phyloP scores from a whole-genome alignment of 2,113 vertebrate genomes.

The Lamprotornis superbus region DNA sequence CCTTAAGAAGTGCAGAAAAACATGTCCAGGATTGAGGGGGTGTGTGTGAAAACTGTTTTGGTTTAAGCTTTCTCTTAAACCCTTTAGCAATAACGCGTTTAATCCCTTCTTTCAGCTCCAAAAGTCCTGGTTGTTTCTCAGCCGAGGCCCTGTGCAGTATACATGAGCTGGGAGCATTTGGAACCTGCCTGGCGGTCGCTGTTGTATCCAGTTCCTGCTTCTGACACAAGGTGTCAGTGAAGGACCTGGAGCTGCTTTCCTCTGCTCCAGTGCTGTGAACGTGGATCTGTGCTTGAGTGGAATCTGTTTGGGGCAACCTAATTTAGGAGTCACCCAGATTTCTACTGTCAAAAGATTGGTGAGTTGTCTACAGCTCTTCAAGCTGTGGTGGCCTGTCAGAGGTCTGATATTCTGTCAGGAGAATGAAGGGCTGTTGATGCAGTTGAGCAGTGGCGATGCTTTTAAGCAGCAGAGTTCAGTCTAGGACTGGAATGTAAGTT shows the following conservation, averaged over 20 bases:
- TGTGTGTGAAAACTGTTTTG: background rate
- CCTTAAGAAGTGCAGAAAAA: background rate
- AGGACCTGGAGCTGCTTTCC: background rate
- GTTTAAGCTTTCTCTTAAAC: background rate
- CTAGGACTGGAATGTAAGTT: background rate
- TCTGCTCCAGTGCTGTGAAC: background rate
- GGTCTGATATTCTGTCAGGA: background rate
- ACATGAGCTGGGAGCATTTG: fast-evolving
- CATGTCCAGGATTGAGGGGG: background rate
- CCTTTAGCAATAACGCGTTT: background rate
- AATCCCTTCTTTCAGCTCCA: background rate
- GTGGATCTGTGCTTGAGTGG: background rate
- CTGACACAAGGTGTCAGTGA: constrained; percentile 57
- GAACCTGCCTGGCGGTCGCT: background rate
- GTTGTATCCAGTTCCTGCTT: background rate
- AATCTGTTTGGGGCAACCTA: background rate
- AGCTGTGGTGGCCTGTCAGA: background rate
- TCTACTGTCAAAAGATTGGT: background rate
- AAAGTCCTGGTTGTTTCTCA: background rate
- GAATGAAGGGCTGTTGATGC: background rate
- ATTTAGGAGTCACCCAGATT: background rate
- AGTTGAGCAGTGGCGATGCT: background rate
- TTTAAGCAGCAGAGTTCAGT: background rate
- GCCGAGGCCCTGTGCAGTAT: background rate
- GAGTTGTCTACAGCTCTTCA: background rate